Evolutionary conservation across 2,113 vertebrate species (phyloP).

Genomic region (Oreochromis spilurus): DNA sequence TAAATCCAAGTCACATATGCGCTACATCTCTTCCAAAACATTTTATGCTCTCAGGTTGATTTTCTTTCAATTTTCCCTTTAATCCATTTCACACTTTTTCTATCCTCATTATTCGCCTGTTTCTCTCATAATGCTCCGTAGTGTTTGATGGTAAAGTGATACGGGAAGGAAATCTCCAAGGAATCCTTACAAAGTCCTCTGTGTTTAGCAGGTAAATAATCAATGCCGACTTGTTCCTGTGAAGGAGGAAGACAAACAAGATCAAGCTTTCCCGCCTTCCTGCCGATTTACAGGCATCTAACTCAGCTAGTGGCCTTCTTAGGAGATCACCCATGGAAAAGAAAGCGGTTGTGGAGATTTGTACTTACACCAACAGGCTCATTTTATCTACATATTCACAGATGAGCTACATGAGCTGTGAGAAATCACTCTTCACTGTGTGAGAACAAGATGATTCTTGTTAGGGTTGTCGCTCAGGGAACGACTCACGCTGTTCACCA

Average conservation of each 20-base stretch:
- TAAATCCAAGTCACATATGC: constrained; percentile 35
- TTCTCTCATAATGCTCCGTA: not conserved
- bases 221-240: constrained; percentile 56
- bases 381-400: not conserved
- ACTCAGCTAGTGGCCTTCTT: constrained; percentile 24
- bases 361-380: not conserved
- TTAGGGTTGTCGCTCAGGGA: constrained; percentile 2
- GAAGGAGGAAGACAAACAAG: constrained; percentile 65
- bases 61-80: not conserved
- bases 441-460: constrained; percentile 29
- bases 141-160: constrained; percentile 30
- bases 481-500: constrained; percentile 3
- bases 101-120: not conserved
- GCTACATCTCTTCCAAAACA: not conserved
- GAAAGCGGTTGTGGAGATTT: not conserved
- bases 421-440: not conserved
- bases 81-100: constrained; percentile 19
- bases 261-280: constrained; percentile 39
- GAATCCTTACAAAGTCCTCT: constrained; percentile 36
- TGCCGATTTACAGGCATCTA: constrained; percentile 2
- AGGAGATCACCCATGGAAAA: not conserved
- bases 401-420: not conserved
- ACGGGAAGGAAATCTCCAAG: constrained; percentile 14
- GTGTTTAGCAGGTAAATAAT: constrained; percentile 63
- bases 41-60: not conserved